Evolutionary conservation across 2,888 invertebrate species (phyloP).

Genomic region (Coelogynopora nodosa): DNA sequence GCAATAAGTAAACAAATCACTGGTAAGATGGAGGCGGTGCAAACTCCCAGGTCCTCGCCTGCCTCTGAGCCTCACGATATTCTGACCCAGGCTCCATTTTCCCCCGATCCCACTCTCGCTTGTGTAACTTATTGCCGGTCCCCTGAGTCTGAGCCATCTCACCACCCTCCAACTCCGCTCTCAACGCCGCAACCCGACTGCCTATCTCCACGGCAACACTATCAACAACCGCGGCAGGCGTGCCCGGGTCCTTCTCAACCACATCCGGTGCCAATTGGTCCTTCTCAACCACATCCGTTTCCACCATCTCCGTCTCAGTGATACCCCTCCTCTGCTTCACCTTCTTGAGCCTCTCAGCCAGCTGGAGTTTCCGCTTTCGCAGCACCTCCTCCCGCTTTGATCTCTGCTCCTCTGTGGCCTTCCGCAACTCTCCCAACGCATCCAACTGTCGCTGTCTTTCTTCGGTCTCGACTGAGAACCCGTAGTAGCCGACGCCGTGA

Average conservation of each 20-base stretch:
- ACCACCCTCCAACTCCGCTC: not conserved
- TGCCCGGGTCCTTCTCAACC: too few species aligned
- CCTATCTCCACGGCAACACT: not conserved
- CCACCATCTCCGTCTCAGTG: not conserved
- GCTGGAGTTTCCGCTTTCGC: constrained; percentile 49
- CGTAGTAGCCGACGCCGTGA: constrained; percentile 82
- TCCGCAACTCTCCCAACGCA: constrained; percentile 69
- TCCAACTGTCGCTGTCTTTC: constrained; percentile 75
- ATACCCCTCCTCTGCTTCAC: constrained; percentile 57
- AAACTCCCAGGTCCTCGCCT: constrained; percentile 73
- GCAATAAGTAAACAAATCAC: not conserved
- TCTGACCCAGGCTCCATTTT: constrained; percentile 51
- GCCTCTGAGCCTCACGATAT: constrained; percentile 68
- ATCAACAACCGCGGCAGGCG: constrained; percentile 67
- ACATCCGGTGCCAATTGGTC: not conserved
- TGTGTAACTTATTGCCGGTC: constrained; percentile 55
- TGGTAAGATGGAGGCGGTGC: constrained; percentile 67
- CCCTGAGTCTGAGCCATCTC: not conserved
- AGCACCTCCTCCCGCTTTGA: constrained; percentile 48
- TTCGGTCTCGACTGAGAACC: constrained; percentile 77
- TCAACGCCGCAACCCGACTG: not conserved
- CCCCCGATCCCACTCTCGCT: constrained; percentile 67
- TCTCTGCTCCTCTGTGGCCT: constrained; percentile 48
- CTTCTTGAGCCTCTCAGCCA: constrained; percentile 61
- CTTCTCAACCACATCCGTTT: not conserved